Conservation (phyloP, 2,113 vertebrate genomes). For the Mormoops blainvillei region DNA sequence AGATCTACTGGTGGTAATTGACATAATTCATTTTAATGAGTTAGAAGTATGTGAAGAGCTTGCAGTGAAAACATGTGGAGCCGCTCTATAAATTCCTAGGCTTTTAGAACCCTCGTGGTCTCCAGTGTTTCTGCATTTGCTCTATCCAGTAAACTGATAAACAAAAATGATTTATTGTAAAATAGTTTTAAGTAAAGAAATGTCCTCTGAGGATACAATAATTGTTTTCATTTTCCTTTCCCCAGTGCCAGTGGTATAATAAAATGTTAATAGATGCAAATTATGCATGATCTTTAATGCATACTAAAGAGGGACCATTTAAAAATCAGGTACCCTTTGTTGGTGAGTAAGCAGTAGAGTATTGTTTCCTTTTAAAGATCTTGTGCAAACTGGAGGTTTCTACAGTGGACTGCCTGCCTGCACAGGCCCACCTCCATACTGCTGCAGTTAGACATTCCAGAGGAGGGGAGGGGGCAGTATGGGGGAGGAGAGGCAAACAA, state of each 20-base stretch:
- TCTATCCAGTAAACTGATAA: constrained; percentile 64
- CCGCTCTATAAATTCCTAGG: constrained; percentile 57
- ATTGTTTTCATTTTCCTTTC: constrained; percentile 82
- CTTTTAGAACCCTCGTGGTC: constrained; percentile 72
- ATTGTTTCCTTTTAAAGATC: constrained; percentile 68
- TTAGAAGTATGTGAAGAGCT: constrained; percentile 55
- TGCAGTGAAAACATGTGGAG: constrained; percentile 67
- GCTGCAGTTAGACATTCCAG: constrained; percentile 62
- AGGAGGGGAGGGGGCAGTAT: not conserved
- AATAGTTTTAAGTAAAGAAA: constrained; percentile 80
- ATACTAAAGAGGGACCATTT: constrained; percentile 80
- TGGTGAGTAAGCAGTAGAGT: constrained; percentile 65
- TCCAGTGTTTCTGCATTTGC: constrained; percentile 70
- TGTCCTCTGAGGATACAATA: constrained; percentile 80
- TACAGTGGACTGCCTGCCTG: constrained; percentile 31
- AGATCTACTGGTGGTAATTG: constrained; percentile 61
- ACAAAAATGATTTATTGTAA: constrained; percentile 77
- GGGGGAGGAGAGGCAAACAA: constrained; percentile 52
- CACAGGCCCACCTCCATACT: constrained; percentile 53
- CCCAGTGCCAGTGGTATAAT: constrained; percentile 79
- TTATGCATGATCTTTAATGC: constrained; percentile 84
- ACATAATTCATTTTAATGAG: constrained; percentile 64
- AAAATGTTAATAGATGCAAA: constrained; percentile 89
- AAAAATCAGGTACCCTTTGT: constrained; percentile 75
- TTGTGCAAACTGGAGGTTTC: constrained; percentile 39